Conservation (phyloP, 2,888 invertebrate species). For the Germaria angustata region DNA sequence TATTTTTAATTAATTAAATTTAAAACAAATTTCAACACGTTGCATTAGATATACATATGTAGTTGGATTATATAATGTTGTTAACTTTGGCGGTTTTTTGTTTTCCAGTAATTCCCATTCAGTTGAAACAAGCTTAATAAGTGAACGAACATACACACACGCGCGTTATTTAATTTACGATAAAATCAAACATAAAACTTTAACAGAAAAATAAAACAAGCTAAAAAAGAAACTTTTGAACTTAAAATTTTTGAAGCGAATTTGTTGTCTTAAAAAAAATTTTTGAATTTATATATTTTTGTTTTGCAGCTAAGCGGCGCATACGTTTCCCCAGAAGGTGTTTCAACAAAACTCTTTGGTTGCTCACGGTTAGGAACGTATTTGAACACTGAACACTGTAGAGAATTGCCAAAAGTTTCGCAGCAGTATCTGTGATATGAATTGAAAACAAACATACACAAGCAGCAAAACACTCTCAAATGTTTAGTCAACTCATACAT, state of each 20-base stretch:
- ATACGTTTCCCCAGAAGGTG: constrained; percentile 72
- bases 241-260: background rate
- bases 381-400: constrained; percentile 76
- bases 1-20: constrained; percentile 3
- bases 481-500: background rate
- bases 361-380: constrained; percentile 79
- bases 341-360: constrained; percentile 70
- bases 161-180: background rate
- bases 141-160: constrained; percentile 8
- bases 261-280: background rate
- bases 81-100: constrained; percentile 42
- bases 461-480: constrained; percentile 31
- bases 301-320: constrained; percentile 68
- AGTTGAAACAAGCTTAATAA: constrained; percentile 3
- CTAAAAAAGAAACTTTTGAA: constrained; percentile 8
- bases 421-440: constrained; percentile 40
- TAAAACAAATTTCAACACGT: constrained; percentile 13
- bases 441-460: constrained; percentile 23
- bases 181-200: background rate
- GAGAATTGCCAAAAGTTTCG: constrained; percentile 67
- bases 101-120: constrained; percentile 23
- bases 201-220: constrained; percentile 7
- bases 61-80: constrained; percentile 1
- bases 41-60: background rate
- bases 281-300: constrained; percentile 19